Conservation (phyloP, 2,797 vertebrate genomes). For the Pantherophis alleghaniensis region DNA sequence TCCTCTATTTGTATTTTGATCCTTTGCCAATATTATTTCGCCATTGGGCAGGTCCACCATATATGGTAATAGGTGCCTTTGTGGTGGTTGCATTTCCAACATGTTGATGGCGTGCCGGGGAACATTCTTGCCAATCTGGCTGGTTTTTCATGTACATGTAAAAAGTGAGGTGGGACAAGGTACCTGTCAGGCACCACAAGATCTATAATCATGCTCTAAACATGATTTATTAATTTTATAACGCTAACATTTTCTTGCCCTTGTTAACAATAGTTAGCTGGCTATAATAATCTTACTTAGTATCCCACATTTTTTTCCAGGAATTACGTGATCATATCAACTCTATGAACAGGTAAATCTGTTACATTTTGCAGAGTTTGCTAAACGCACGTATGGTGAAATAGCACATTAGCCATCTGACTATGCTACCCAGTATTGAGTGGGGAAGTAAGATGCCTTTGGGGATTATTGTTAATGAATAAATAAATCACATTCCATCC, state of each 20-base stretch:
- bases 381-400: background rate
- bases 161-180: background rate
- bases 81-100: too few relatives aligned
- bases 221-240: background rate
- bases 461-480: background rate
- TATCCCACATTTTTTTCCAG: background rate
- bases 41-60: too few relatives aligned
- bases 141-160: background rate
- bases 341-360: background rate
- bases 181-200: background rate
- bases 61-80: too few relatives aligned
- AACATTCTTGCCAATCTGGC: too few relatives aligned
- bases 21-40: too few relatives aligned
- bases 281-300: background rate
- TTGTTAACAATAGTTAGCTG: background rate
- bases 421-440: background rate
- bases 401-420: background rate
- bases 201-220: background rate
- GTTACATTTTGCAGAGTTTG: background rate
- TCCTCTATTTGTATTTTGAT: too few relatives aligned
- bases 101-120: too few relatives aligned
- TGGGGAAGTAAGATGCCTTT: background rate
- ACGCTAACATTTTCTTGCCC: background rate
- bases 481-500: background rate
- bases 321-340: background rate